Evolutionary conservation across 2,888 invertebrate genomes (phyloP), one percentile per base, ranked within the genome.

Genomic region (Lysandra bellargus): DNA sequence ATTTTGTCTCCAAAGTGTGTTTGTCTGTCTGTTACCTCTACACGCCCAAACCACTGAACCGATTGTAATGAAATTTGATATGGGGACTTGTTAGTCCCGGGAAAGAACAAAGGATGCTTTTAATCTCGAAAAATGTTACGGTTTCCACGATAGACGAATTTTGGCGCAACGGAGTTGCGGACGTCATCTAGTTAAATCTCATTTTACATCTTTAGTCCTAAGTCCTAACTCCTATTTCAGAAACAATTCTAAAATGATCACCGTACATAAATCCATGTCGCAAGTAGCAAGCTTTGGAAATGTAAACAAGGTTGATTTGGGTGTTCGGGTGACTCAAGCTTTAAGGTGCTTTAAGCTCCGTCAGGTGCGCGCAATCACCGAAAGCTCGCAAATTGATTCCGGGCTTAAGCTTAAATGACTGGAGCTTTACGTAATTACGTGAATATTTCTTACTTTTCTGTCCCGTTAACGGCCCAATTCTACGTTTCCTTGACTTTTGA

Each of bases 281-380:
- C 30, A 4, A 64, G 9, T 7, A 23, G 64, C 64, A 30, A 23
- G 30, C 30, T 64, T 64, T 74, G 37, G n/a, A 14, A 73, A 78
- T 60, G 72, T 73, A 37, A 73, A 74, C 72, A 74, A 74, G 33
- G 78, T 79, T 74, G 79, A 75, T 75, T 75, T 23, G 75, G 49
- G 40, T 72, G 30, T 53, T 78, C 23, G 37, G 37, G 17, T 61
- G 61, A 76, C 72, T 79, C 61, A 49, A 80, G 78, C 57, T 57
- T 57, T 57, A 57, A 57, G 57, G 57, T 57, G 79, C 81, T 78
- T 77, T 73, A 80, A 80, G 64, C 78, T 75, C 49, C 80, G 78
- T 75, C 81, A 81, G 81, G 81, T 82, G 81, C 80, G 79, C 78
- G 78, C 79, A 80, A 81, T 82, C 80, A 79, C 81, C 61, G 77